Evolutionary conservation across 2,888 invertebrate genomes (phyloP), one percentile per base, ranked within the genome.

Genomic region (Netelia inedita): DNA sequence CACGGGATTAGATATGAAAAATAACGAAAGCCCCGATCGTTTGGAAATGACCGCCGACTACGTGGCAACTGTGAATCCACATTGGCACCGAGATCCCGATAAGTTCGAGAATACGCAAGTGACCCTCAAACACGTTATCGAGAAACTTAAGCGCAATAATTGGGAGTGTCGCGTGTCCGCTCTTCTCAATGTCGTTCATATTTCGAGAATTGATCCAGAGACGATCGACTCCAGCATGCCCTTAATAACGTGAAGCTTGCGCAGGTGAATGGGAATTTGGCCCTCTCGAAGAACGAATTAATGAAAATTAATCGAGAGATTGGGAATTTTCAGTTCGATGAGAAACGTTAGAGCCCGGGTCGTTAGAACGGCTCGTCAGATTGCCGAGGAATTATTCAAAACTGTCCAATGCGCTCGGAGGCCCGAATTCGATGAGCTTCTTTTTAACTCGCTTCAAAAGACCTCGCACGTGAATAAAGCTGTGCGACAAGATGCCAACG

Each of bases 401-500:
- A 88, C 87, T 2, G 83, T 88, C 53, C 87, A 87, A 53, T 88
- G 85, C 66, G 83, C 84, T 1, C 88, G 86, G 21, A 86, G 87
- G 50, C 89, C 89, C 3, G 89, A 89, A 66, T 88, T 89, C 35
- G 89, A 89, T 16, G 87, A 88, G 46, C 74, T 89, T 14, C 87
- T 83, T 6, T 82, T 76, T 0, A 79, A 50, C 43, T 73, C 89
- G 57, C 68, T 89, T 6, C 86, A 87, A 65, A 89, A 89, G 28
- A 88, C 88, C 46, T 86, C 87, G 1, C 88, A 89, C 19, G 87
- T 79, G 63, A 88, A 88, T 28, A 87, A 84, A 66, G 68, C 66
- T 9, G 88, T 89, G 21, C 83, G 87, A n/a, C 85, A 85, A 16
- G 88, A 87, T 10, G 88, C 88, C 1, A 87, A 87, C 65, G 81